These are phyloP conservation scores for Hipparchia semele DNA, from an alignment of 2,888 invertebrate species.

Conservation along the genomic window DNA sequence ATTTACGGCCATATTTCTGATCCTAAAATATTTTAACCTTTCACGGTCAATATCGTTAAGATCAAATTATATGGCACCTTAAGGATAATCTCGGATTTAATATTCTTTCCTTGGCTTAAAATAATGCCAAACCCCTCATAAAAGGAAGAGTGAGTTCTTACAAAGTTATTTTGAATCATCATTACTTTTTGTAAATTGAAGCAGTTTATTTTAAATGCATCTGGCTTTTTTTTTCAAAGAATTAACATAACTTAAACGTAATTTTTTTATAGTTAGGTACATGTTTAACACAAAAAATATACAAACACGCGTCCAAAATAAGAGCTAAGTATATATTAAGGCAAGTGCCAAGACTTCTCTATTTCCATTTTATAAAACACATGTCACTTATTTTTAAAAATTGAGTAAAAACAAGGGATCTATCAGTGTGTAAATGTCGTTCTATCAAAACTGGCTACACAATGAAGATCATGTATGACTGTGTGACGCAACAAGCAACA, in stretches of 20 bases:
- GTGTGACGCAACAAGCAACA: slow-evolving; percentile 16
- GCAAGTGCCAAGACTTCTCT: slow-evolving; percentile 18
- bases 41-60: slow-evolving; percentile 27
- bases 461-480: slow-evolving; percentile 26
- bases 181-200: neutral
- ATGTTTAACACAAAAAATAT: slow-evolving; percentile 1
- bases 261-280: neutral
- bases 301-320: slow-evolving; percentile 20
- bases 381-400: slow-evolving; percentile 17
- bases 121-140: neutral
- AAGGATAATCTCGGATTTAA: slow-evolving; percentile 5
- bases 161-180: neutral
- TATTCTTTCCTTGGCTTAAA: slow-evolving; percentile 7
- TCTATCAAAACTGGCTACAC: slow-evolving; percentile 17
- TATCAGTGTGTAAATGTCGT: slow-evolving; percentile 17
- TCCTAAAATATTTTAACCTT: slow-evolving; percentile 21
- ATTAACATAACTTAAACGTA: no score
- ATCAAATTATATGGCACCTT: slow-evolving; percentile 16
- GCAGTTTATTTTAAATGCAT: neutral
- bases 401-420: slow-evolving; percentile 1
- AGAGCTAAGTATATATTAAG: slow-evolving; percentile 17
- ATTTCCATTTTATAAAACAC: slow-evolving; percentile 26
- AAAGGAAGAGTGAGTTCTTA: neutral
- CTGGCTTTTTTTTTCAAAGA: neutral
- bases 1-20: slow-evolving; percentile 31